Percentiles rank a stretch among this genome's conserved stretches.
Conservation (phyloP, 2,797 vertebrate genomes). For the Staurois parvus region DNA sequence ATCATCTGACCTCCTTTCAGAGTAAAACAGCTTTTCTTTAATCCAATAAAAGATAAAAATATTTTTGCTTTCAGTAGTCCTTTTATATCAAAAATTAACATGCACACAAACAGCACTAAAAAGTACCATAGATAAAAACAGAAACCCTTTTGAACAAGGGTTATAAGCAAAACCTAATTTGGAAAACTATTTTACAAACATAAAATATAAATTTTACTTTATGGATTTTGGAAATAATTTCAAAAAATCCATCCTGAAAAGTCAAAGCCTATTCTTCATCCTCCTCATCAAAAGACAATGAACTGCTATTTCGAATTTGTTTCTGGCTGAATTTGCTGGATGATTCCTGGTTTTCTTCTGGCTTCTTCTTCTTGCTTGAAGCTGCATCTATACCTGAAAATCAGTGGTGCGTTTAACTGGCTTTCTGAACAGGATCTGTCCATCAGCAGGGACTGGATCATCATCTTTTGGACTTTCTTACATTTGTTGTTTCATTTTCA, state of each 20-base stretch:
- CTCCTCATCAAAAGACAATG: constrained; percentile 93
- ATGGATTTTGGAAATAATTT: background rate
- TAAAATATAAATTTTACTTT: too few species aligned
- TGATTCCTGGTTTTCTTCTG: constrained; percentile 67
- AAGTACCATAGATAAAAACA: too few species aligned
- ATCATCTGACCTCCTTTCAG: too few species aligned
- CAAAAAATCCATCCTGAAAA: background rate
- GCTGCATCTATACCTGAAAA: constrained; percentile 88
- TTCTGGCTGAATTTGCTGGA: constrained; percentile 78
- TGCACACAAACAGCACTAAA: too few species aligned
- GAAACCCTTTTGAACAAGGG: too few species aligned
- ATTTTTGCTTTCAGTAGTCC: too few species aligned
- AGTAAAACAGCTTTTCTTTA: too few species aligned
- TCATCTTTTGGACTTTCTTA: constrained; percentile 76
- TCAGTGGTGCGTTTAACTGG: constrained; percentile 88
- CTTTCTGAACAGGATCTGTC: constrained; percentile 95
- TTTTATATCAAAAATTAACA: too few species aligned
- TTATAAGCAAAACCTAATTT: too few species aligned
- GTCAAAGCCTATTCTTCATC: constrained; percentile 79
- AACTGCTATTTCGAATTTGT: constrained; percentile 92
- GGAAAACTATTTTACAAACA: too few species aligned
- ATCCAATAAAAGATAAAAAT: too few species aligned
- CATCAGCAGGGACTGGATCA: constrained; percentile 79
- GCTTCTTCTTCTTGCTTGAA: constrained; percentile 91
- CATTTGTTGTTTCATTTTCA: constrained; percentile 82